Percentiles rank a stretch among this genome's conserved stretches.
phyloP scores from a whole-genome alignment of 2,888 invertebrate genomes.

The Aphelenchoides bicaudatus region DNA sequence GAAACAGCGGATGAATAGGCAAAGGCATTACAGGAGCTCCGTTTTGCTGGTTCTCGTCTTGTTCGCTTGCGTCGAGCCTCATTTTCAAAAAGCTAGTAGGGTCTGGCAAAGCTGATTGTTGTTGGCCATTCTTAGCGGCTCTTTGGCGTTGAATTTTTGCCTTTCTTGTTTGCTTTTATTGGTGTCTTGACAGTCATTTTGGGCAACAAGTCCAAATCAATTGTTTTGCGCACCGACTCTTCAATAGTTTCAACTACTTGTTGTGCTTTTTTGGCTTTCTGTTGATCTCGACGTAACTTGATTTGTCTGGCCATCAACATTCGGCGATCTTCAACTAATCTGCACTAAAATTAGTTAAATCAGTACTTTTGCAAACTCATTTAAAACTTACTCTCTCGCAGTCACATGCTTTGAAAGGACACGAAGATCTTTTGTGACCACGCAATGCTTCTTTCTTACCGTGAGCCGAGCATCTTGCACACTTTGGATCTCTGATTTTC shows the following conservation, averaged over 20 bases:
- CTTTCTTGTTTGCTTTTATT: not conserved
- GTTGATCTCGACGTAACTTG: slow-evolving; percentile 48
- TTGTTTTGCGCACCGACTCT: slow-evolving; percentile 8
- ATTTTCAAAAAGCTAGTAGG: too few species aligned
- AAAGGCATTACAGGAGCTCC: not conserved
- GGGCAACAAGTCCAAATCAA: slow-evolving; percentile 3
- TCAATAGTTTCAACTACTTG: slow-evolving; percentile 21
- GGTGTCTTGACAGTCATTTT: not conserved
- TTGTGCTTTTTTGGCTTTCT: slow-evolving; percentile 34
- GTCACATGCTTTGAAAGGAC: slow-evolving; percentile 44
- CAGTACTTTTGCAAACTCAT: not conserved
- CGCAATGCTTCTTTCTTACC: slow-evolving; percentile 48
- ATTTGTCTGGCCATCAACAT: slow-evolving; percentile 57
- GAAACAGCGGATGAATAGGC: too few species aligned
- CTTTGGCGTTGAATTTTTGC: not conserved
- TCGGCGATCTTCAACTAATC: slow-evolving; percentile 51
- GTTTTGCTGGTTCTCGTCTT: not conserved
- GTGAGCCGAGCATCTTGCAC: slow-evolving; percentile 57
- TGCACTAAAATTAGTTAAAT: slow-evolving; percentile 43
- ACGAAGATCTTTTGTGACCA: slow-evolving; percentile 55
- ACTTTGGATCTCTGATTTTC: slow-evolving; percentile 53
- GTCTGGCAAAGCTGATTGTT: too few species aligned
- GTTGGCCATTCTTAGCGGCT: too few species aligned
- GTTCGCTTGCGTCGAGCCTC: not conserved
- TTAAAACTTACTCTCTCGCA: slow-evolving; percentile 44